These are phyloP conservation scores for Pempheris klunzingeri DNA, from an alignment of 2,797 vertebrate genomes.

Conservation along the genomic window DNA sequence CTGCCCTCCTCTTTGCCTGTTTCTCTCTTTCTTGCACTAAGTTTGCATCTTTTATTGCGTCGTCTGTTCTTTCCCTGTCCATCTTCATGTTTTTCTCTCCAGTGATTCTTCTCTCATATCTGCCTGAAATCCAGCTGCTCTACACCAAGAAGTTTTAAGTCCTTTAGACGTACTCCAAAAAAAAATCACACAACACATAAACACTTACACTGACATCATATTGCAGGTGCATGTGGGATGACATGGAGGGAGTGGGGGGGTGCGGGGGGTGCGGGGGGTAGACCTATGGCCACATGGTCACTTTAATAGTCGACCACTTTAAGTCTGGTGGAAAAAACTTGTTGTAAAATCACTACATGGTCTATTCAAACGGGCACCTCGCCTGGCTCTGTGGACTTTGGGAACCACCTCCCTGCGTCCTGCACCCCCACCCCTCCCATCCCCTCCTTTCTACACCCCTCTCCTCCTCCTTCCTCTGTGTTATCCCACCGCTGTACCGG, in stretches of 20 bases:
- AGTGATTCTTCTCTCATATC: neutral
- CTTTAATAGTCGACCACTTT: neutral
- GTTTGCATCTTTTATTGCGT: neutral
- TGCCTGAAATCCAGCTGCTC: neutral
- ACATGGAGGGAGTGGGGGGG: too few species aligned
- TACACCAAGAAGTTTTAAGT: neutral
- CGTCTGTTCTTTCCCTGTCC: neutral
- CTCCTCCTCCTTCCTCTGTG: constrained; percentile 37
- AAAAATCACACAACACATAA: too few species aligned
- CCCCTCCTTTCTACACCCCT: constrained; percentile 40
- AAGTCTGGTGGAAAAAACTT: neutral
- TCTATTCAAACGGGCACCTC: neutral
- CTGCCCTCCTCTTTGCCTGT: neutral
- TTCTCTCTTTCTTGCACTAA: neutral
- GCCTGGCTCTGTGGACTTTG: neutral
- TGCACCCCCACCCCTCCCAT: constrained; percentile 41
- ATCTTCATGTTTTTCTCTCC: too few species aligned
- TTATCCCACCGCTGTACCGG: constrained; percentile 46
- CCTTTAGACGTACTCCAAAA: too few species aligned
- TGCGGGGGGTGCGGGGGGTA: too few species aligned
- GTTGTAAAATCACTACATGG: neutral
- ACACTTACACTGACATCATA: too few species aligned
- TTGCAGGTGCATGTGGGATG: neutral
- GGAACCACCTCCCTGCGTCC: constrained; percentile 38
- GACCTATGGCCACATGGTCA: neutral